Conservation (phyloP, 2,797 vertebrate genomes). For the Pangasius djambal region DNA sequence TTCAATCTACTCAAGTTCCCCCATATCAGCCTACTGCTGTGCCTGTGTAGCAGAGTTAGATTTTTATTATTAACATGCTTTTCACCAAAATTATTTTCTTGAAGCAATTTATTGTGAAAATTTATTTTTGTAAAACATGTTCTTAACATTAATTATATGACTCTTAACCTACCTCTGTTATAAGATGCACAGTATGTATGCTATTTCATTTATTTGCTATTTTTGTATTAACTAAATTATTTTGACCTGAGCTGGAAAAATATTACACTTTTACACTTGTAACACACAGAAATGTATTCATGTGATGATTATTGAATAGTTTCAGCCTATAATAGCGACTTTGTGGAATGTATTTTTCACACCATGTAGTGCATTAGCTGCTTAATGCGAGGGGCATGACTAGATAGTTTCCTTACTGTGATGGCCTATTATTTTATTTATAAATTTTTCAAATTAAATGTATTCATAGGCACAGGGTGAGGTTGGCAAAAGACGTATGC, state of each 20-base stretch:
- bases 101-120: not conserved
- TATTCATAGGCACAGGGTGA: no score
- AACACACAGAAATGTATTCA: not conserved
- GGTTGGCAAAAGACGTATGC: not conserved
- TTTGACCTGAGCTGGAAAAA: not conserved
- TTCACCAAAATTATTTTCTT: not conserved
- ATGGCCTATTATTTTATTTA: not conserved
- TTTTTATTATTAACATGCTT: not conserved
- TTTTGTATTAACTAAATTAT: not conserved
- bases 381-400: not conserved
- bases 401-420: not conserved
- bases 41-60: not conserved
- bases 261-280: not conserved
- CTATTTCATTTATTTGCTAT: not conserved
- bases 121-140: not conserved
- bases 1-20: not conserved
- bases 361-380: not conserved
- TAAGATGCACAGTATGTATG: not conserved
- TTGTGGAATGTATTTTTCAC: not conserved
- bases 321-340: not conserved
- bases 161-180: not conserved
- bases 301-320: slow-evolving; percentile 1
- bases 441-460: not conserved
- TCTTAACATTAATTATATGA: not conserved
- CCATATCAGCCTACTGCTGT: no score